Evolutionary conservation across 2,888 invertebrate genomes (phyloP).

Genomic region (Amphipyra tragopoginis): DNA sequence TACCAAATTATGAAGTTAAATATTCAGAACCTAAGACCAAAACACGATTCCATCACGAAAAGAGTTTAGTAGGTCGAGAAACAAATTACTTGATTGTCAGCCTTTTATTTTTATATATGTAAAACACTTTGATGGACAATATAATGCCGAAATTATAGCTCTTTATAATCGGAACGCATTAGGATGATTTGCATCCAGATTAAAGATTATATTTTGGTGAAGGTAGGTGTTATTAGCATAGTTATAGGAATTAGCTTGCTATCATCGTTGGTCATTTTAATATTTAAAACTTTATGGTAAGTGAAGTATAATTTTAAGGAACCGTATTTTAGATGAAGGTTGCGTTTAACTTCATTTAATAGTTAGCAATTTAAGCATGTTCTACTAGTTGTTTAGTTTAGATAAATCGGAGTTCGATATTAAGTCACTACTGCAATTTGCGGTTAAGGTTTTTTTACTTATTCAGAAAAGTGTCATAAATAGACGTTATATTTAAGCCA

Average conservation of each 20-base stretch:
- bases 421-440: conserved; percentile 27
- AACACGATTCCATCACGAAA: conserved; percentile 83
- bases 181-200: conserved; percentile 89
- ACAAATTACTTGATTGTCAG: conserved; percentile 88
- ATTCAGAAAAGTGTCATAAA: no score
- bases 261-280: conserved; percentile 86
- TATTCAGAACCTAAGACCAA: conserved; percentile 74
- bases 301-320: conserved; percentile 77
- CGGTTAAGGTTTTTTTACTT: background rate
- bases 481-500: no score
- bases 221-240: conserved; percentile 88
- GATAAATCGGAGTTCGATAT: conserved; percentile 41
- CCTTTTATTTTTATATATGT: conserved; percentile 88
- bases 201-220: conserved; percentile 88
- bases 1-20: conserved; percentile 74
- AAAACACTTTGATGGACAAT: conserved; percentile 89
- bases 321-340: conserved; percentile 75
- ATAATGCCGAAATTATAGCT: conserved; percentile 89
- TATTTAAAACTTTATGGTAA: conserved; percentile 83
- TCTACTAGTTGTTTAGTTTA: conserved; percentile 64
- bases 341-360: conserved; percentile 68
- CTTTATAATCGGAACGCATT: conserved; percentile 89
- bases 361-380: conserved; percentile 68
- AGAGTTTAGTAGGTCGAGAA: conserved; percentile 86
- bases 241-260: conserved; percentile 87